A percentile compares a stretch with the other conserved stretches of the same genome.
Evolutionary conservation across 2,888 invertebrate genomes (phyloP).

Genomic region (Pimpla rufipes): DNA sequence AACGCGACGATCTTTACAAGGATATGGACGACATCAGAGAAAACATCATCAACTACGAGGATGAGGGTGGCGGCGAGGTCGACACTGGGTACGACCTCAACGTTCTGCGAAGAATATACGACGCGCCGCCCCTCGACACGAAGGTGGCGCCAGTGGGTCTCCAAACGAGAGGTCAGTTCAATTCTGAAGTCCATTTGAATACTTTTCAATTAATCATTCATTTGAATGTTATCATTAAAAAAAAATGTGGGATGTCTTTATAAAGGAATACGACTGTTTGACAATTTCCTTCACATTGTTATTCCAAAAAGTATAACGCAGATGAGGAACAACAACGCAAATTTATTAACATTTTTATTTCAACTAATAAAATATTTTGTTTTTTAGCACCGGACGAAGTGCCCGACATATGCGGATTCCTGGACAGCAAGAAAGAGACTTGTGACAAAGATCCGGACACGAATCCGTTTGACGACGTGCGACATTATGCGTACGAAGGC

Average conservation of each 20-base stretch:
- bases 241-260: too few species aligned
- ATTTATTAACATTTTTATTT: neutral
- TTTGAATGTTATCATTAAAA: too few species aligned
- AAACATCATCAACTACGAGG: constrained; percentile 98
- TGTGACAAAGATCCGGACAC: constrained; percentile 97
- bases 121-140: constrained; percentile 87
- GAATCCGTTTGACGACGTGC: constrained; percentile 97
- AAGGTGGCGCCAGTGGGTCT: constrained; percentile 84
- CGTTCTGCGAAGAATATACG: constrained; percentile 90
- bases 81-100: constrained; percentile 97
- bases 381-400: constrained; percentile 87
- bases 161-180: constrained; percentile 86
- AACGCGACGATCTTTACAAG: constrained; percentile 95
- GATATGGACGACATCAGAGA: constrained; percentile 98
- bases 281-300: too few species aligned
- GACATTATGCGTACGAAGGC: constrained; percentile 99
- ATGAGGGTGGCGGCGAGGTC: constrained; percentile 99
- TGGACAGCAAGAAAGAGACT: constrained; percentile 95
- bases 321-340: too few species aligned
- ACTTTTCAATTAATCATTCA: too few species aligned
- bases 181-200: neutral
- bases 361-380: constrained; percentile 1
- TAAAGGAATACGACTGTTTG: too few species aligned
- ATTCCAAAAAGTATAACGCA: too few species aligned
- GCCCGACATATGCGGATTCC: constrained; percentile 95